Base-by-base conservation (phyloP, 2,888 invertebrate species). In the Adelognathus sp. region DNA sequence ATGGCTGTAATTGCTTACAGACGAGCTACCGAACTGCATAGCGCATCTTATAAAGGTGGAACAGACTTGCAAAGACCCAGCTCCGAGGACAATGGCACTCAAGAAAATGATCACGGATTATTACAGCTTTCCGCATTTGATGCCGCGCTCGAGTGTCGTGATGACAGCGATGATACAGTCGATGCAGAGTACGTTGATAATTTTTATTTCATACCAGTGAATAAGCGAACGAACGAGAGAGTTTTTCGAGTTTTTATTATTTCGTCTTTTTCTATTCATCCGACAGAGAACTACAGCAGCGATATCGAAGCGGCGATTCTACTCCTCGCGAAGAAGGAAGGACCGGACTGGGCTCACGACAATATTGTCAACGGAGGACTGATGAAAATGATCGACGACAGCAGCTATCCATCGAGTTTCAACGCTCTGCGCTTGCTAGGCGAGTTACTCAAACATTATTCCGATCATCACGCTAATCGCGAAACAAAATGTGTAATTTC, bases 301-400 rank as follows among this genome's bases (percentile, higher is more conserved):
- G 81, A 85, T 36, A 39, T 87, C 5, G 83, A 88, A 69, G 84
- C 85, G 2, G 87, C 88, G n/a, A 82, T 93, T 66, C 84, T 92
- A 67, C 81, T 93, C 14, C 81, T 92, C 44, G 89, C 92, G 9
- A 93, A 92, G 82, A 90, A 88, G 82, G 86, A 90, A 81, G 90
- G 92, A 1, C 76, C 86, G 0, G 81, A 82, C 7, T 93, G 92
- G 92, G 85, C 91, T 1, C 85, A 89, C 61, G 84, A 89, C n/a
- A 89, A 92, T 84, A 85, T 93, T 16, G 83, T 91, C 58, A 64
- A 81, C 14, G 79, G 81, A 18, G 80, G 81, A 64, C 66, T 91
- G 11, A 76, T 88, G 61, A 80, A 84, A 7, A 86, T 90, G 76
- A 88, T 90, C 24, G 82, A 89, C 16, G 79, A 79, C n/a, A 73